Evolutionary conservation across 2,113 vertebrate species (phyloP), one percentile per base, ranked within the genome.

Genomic region (Dendropsophus ebraccatus): DNA sequence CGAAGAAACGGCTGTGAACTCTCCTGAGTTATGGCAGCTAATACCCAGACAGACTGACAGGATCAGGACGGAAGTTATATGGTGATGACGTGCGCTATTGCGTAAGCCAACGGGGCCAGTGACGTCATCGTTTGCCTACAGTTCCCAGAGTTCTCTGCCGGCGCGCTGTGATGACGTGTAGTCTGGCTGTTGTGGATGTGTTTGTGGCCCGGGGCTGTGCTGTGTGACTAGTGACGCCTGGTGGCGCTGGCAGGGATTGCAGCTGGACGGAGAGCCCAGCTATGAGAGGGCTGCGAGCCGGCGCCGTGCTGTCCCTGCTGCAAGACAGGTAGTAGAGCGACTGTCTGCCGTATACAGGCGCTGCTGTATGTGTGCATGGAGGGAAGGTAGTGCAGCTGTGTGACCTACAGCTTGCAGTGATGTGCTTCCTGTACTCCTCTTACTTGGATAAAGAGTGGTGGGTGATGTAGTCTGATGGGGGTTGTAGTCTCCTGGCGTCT

Each of bases 161-260:
- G 30, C 81, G 81, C 50, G 32, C 1, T 7, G 0, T 73, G 67
- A 58, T 83, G 81, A 83, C 49, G 49, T 16, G n/a, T 0, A 5
- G 62, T 2, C n/a, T 49, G 28, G 37, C 3, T 82, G 62, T 32
- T 35, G 49, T 52, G 45, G 67, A 14, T 52, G 65, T 72, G 81
- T 32, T 14, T 32, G 5, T 35, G 28, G 52, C 52, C 23, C 49
- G 74, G 28, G 74, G 80, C 28, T 58, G 4, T 25, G 37, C 41
- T 21, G n/a, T 75, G 47, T 49, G 41, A 52, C n/a, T 49, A 45
- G 82, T 70, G 62, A 54, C 54, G 37, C 72, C 58, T 84, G 72
- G 54, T 85, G 83, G 78, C 74, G 83, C 28, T 78, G 83, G 74
- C 83, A 85, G 58, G 25, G 11, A 32, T 2, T 58, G 25, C 35